These are phyloP conservation scores for Amblyraja radiata DNA, from an alignment of 2,797 vertebrate genomes.

Conservation along the genomic window DNA sequence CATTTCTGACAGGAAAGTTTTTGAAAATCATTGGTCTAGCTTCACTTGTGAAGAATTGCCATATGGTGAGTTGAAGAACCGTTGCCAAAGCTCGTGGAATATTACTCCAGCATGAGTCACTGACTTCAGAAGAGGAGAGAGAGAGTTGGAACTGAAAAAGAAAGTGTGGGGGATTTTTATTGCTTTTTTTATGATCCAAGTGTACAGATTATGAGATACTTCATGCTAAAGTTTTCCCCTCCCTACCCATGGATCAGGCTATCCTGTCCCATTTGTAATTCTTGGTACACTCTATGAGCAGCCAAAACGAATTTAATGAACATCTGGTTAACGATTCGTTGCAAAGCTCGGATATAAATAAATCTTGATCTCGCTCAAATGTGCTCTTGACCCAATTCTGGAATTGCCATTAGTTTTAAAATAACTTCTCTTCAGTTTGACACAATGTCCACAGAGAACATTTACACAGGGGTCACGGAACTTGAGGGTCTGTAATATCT, in stretches of 20 bases:
- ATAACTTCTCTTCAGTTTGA: conserved; percentile 4
- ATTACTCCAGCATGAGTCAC: conserved; percentile 20
- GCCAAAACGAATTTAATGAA: not conserved
- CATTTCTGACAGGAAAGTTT: conserved; percentile 12
- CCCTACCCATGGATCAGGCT: not conserved
- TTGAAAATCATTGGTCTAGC: conserved; percentile 12
- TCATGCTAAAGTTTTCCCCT: not conserved
- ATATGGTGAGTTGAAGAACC: not conserved
- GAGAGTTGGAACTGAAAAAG: conserved; percentile 23
- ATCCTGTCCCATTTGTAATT: conserved; percentile 27
- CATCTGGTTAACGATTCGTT: conserved; percentile 30
- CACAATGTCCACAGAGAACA: too few relatives aligned
- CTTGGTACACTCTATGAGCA: not conserved
- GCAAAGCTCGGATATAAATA: conserved; percentile 24
- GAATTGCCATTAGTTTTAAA: conserved; percentile 3
- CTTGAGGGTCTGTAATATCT: not conserved
- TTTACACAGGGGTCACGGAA: not conserved
- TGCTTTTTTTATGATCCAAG: not conserved
- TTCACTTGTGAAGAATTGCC: not conserved
- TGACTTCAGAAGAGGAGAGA: conserved; percentile 1
- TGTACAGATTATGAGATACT: not conserved
- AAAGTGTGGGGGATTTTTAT: conserved; percentile 28
- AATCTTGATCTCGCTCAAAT: conserved; percentile 11
- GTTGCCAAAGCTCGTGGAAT: not conserved
- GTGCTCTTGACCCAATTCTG: not conserved